These are phyloP conservation scores for Branchipolynoe longqiensis DNA, from an alignment of 2,888 invertebrate species.

Conservation along the genomic window DNA sequence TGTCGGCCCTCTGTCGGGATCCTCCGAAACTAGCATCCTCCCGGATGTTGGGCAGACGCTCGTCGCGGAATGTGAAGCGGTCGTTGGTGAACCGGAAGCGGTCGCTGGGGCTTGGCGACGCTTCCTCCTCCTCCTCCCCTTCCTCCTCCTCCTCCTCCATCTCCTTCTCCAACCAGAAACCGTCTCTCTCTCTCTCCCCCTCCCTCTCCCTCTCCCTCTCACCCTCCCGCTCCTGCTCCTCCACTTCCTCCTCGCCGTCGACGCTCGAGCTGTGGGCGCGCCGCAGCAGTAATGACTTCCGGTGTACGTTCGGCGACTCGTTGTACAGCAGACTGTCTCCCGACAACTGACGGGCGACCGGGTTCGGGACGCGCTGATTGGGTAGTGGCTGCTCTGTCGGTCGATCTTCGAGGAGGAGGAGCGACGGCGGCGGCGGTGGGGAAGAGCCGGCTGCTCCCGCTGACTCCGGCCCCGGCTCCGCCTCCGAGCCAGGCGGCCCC, in stretches of 20 bases:
- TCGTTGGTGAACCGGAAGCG: slow-evolving; percentile 24
- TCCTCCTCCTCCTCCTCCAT: too few relatives aligned
- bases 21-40: background rate
- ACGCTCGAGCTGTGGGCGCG: background rate
- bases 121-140: background rate
- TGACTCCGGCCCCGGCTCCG: too few relatives aligned
- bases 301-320: slow-evolving; percentile 14
- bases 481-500: too few relatives aligned
- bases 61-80: slow-evolving; percentile 12
- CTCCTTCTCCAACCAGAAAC: slow-evolving; percentile 47
- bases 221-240: slow-evolving; percentile 20
- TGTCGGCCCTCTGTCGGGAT: background rate
- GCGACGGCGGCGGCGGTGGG: too few relatives aligned
- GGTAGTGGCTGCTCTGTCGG: too few relatives aligned
- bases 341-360: slow-evolving; percentile 5
- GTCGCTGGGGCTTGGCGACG: slow-evolving; percentile 5
- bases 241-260: slow-evolving; percentile 12
- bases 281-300: too few relatives aligned
- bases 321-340: slow-evolving; percentile 37
- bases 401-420: too few relatives aligned
- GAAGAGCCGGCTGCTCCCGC: too few relatives aligned
- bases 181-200: slow-evolving; percentile 7
- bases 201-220: background rate
- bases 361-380: too few relatives aligned
- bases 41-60: slow-evolving; percentile 11